phyloP scores from a whole-genome alignment of 2,888 invertebrate genomes.

The Spodoptera littoralis region DNA sequence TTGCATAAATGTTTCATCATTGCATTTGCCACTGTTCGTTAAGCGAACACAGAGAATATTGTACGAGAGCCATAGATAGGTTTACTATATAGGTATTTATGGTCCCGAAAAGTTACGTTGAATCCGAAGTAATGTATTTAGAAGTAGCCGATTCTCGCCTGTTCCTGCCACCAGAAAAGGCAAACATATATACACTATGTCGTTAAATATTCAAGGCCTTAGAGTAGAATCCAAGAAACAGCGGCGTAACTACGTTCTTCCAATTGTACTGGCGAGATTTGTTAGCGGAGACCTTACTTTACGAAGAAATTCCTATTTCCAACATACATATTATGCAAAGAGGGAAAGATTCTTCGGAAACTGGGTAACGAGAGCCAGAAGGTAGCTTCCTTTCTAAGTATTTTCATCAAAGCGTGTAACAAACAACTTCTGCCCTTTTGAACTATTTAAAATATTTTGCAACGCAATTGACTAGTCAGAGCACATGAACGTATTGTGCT shows the following conservation, averaged over 20 bases:
- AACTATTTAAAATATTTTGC: background rate
- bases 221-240: conserved; percentile 25
- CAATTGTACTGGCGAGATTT: conserved; percentile 39
- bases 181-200: conserved; percentile 9
- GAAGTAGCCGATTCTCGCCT: conserved; percentile 7
- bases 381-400: conserved; percentile 31
- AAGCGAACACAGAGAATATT: conserved; percentile 19
- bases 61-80: background rate
- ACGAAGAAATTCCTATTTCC: conserved; percentile 25
- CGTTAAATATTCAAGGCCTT: conserved; percentile 31
- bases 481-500: no score
- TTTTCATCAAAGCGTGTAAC: conserved; percentile 26
- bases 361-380: conserved; percentile 29
- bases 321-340: conserved; percentile 32
- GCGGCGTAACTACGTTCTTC: conserved; percentile 17
- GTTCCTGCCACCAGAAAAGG: background rate
- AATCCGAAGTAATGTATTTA: conserved; percentile 19
- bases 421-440: conserved; percentile 10
- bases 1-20: conserved; percentile 18
- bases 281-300: conserved; percentile 35
- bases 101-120: background rate
- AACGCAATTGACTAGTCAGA: background rate
- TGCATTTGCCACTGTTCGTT: conserved; percentile 25
- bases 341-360: conserved; percentile 32
- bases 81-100: conserved; percentile 5